phyloP scores from a whole-genome alignment of 2,888 invertebrate genomes.

The Dione juno region DNA sequence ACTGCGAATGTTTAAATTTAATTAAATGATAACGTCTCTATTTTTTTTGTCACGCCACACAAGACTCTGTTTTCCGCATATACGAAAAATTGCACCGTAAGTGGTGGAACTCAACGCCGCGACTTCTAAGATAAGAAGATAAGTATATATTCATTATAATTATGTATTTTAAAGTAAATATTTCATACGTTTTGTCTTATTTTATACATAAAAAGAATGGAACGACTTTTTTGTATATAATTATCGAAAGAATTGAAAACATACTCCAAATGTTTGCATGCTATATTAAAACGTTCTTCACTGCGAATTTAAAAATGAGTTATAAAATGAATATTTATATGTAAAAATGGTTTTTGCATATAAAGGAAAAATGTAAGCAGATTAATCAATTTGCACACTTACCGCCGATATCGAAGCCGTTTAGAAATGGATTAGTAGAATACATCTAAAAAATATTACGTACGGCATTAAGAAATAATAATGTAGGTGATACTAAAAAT shows the following conservation, averaged over 20 bases:
- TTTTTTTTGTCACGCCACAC: too few species aligned
- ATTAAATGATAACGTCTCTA: too few species aligned
- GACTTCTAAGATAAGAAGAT: too few species aligned
- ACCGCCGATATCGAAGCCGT: constrained; percentile 61
- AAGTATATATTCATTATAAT: background rate
- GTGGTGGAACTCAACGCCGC: too few species aligned
- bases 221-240: background rate
- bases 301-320: background rate
- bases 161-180: background rate
- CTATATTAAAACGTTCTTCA: too few species aligned
- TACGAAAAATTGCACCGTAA: too few species aligned
- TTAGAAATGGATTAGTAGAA: constrained; percentile 60
- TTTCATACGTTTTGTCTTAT: background rate
- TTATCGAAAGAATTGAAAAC: background rate
- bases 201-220: background rate
- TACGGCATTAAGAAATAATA: background rate
- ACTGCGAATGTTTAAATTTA: too few species aligned
- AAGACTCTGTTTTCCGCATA: too few species aligned
- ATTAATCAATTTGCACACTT: constrained; percentile 43
- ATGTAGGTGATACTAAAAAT: constrained; percentile 23
- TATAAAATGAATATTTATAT: background rate
- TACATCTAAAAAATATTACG: constrained; percentile 48
- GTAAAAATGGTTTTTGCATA: background rate
- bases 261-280: too few species aligned
- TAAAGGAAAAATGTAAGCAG: background rate